phyloP scores from a whole-genome alignment of 2,888 invertebrate genomes.

The Conomelus anceps region DNA sequence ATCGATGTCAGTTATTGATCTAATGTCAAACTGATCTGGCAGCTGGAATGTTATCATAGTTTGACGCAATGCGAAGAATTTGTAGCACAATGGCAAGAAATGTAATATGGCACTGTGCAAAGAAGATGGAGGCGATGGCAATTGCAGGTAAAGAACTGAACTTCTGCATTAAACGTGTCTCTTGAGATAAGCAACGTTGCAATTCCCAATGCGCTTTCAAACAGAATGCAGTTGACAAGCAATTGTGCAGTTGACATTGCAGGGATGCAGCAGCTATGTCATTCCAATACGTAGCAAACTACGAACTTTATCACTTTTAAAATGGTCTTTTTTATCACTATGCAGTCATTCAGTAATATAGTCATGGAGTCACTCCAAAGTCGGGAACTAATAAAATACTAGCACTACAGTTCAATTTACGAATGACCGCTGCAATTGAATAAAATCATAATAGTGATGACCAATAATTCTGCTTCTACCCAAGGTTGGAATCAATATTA shows the following conservation, averaged over 20 bases:
- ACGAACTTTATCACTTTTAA: neutral
- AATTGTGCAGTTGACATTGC: neutral
- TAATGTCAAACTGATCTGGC: neutral
- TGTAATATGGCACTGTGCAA: neutral
- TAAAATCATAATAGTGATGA: neutral
- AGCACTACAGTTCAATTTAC: neutral
- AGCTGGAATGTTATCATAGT: neutral
- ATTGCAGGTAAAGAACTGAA: neutral
- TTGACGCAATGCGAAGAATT: neutral
- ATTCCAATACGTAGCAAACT: neutral
- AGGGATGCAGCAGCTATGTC: neutral
- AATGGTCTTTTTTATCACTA: too few relatives aligned
- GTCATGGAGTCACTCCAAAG: neutral
- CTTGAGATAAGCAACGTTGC: neutral
- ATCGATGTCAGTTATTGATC: too few relatives aligned
- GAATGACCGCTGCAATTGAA: neutral
- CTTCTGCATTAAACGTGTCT: neutral
- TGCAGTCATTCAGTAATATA: neutral
- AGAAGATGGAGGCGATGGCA: neutral
- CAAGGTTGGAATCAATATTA: neutral
- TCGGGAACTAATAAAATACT: neutral
- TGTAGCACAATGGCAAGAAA: neutral
- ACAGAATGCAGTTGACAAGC: neutral
- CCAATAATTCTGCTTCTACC: neutral
- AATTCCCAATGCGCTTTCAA: neutral